Conservation (phyloP, 2,888 invertebrate species). For the Apamea anceps region DNA sequence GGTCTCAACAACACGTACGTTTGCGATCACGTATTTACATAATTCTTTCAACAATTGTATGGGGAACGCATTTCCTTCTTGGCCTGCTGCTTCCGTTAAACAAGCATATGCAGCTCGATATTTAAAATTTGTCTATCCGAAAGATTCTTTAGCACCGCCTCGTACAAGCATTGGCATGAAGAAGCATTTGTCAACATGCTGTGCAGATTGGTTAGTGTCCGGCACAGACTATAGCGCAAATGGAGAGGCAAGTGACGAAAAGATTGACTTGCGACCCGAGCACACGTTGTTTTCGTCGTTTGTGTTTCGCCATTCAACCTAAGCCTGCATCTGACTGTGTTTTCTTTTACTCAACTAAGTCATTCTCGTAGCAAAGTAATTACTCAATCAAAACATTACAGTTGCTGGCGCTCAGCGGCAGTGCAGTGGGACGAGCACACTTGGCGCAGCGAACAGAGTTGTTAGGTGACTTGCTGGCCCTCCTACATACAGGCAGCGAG, state of each 20-base stretch:
- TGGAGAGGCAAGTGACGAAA: no score
- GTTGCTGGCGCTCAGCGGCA: slow-evolving; percentile 97
- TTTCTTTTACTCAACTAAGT: neutral
- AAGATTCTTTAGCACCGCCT: no score
- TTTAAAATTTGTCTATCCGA: neutral
- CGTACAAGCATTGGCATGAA: neutral
- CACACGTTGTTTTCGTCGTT: neutral
- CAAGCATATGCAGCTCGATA: neutral
- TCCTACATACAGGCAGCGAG: slow-evolving; percentile 98
- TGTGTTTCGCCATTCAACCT: neutral
- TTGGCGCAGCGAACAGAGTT: slow-evolving; percentile 97
- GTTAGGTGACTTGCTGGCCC: slow-evolving; percentile 95
- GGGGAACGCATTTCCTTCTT: no score
- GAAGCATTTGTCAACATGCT: neutral
- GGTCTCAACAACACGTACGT: neutral
- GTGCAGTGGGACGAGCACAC: slow-evolving; percentile 96
- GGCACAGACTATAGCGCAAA: neutral
- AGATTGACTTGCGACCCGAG: neutral
- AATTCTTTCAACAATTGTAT: neutral
- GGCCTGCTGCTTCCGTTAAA: no score
- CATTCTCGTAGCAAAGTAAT: neutral
- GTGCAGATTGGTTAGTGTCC: neutral
- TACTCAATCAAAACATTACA: slow-evolving; percentile 57
- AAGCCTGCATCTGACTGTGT: neutral
- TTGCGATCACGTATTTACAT: neutral